phyloP scores from a whole-genome alignment of 2,797 vertebrate genomes.

The Paedocypris micromegethes region DNA sequence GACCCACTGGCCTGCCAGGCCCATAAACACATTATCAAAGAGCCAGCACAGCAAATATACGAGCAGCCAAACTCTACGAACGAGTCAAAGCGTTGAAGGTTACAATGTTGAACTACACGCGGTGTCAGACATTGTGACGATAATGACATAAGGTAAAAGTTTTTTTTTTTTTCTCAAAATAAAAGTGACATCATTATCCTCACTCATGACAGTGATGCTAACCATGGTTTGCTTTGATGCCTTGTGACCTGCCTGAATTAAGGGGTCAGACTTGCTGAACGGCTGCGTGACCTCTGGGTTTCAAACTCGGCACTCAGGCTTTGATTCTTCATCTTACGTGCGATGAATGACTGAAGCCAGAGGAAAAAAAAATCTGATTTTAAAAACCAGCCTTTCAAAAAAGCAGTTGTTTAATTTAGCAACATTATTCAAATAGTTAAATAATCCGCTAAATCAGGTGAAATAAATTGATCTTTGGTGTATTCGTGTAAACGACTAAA shows the following conservation, averaged over 20 bases:
- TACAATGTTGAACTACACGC: not conserved
- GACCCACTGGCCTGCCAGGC: constrained; percentile 41
- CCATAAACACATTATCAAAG: constrained; percentile 55
- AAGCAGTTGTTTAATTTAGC: too few relatives aligned
- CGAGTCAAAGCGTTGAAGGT: not conserved
- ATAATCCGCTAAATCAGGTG: too few relatives aligned
- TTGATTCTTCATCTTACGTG: constrained; percentile 6
- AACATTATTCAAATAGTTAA: too few relatives aligned
- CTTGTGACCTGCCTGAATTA: constrained; percentile 23
- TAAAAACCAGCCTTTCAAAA: too few relatives aligned
- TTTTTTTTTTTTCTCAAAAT: constrained; percentile 5
- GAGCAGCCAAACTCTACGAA: constrained; percentile 32
- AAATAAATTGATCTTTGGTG: too few relatives aligned
- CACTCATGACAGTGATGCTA: constrained; percentile 30
- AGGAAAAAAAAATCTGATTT: too few relatives aligned
- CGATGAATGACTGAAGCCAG: too few relatives aligned
- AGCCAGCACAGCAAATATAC: constrained; percentile 50
- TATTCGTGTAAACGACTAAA: too few relatives aligned
- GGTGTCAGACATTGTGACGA: constrained; percentile 12
- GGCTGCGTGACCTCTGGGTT: constrained; percentile 41
- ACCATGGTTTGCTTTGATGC: constrained; percentile 21
- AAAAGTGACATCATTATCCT: constrained; percentile 22
- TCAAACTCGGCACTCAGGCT: constrained; percentile 37
- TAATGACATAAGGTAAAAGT: constrained; percentile 24
- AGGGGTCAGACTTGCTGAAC: constrained; percentile 32